Base-by-base conservation (phyloP, 2,113 vertebrate species). In the Burhinus bistriatus region DNA sequence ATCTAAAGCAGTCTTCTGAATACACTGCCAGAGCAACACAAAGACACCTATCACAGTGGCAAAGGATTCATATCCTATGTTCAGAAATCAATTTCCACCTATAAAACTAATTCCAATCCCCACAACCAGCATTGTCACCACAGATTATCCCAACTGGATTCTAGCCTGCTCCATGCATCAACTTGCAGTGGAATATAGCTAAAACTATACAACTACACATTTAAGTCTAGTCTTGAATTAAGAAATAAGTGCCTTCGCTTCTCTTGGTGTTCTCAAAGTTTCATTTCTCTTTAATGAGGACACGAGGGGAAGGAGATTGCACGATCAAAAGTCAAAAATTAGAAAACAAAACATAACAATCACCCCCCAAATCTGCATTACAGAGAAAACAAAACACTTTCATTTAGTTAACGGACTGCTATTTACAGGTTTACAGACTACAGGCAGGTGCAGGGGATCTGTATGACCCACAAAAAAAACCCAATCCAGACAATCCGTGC, bases 391-490 rank as follows among this genome's bases (percentile, higher is more conserved):
- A 57, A 84, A 79, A 82, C 10, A 32, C 15, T 72, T 76, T 30
- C 19, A 84, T 76, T 89, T 76, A 49, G 44, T 70, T 84, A 76
- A 82, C 55, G 36, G 40, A 84, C 16, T 52, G 36, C 25, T 85
- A 73, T 38, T 80, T 71, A 62, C 12, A 57, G 26, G 45, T 51
- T 66, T 85, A 51, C 32, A 40, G 87, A 42, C 27, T 77, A 86
- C 55, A 83, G 25, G 22, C 30, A 78, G 54, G 36, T 0, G 0
- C 6, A 30, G 40, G 40, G 65, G 18, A 36, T 73, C 57, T 0
- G 1, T 34, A 40, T 18, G 23, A 89, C n/a, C 61, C 1, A 1
- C 14, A 21, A 19, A 82, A 27, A 88, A 54, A 59, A 18, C 47
- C 2, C 12, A 65, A 40, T 8, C 42, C 72, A 72, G 52, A 71